Evolutionary conservation across 2,113 vertebrate genomes (phyloP), one percentile per base, ranked within the genome.

Genomic region (Mesitornis unicolor): DNA sequence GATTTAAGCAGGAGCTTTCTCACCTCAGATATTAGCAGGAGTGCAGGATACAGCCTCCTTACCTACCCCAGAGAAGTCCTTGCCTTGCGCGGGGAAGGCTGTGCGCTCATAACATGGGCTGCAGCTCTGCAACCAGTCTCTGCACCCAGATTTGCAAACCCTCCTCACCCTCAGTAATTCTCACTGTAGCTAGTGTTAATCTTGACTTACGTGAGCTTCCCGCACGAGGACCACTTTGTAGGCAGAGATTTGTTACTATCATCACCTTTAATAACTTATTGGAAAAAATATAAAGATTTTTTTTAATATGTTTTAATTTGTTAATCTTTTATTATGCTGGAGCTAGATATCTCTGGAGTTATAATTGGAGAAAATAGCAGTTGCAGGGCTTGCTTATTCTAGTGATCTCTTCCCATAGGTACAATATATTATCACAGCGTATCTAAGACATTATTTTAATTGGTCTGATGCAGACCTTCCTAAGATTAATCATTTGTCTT

Each of bases 401-500:
- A 11, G 63, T 60, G 26, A 47, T 38, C 13, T 14, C 54, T 95
- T 95, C 84, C 71, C 26, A 28, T 38, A 91, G 85, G 56, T 91
- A 73, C 18, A 15, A 10, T 90, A n/a, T 13, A 16, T 73, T 74
- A 50, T 79, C 24, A 6, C 65, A 57, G 22, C 17, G 77, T 64
- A 57, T 90, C 65, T 43, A n/a, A 96, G 73, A 29, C 67, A 82
- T 90, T 89, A 89, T 85, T 91, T 95, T 95, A 96, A 96, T 94
- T 96, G 92, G 51, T 61, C 92, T 96, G 74, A 54, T 95, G 93
- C 48, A 87, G 74, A 78, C 48, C 20, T 73, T 84, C 75, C 48
- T 26, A 70, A 64, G 64, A 50, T 88, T 77, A 92, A 53, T 93
- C 80, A 91, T 96, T 87, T 82, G 51, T 93, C 65, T 86, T 74